Percentiles rank a stretch among this genome's conserved stretches.
Evolutionary conservation across 2,797 vertebrate genomes (phyloP).

Genomic region (Galaxias olidus): DNA sequence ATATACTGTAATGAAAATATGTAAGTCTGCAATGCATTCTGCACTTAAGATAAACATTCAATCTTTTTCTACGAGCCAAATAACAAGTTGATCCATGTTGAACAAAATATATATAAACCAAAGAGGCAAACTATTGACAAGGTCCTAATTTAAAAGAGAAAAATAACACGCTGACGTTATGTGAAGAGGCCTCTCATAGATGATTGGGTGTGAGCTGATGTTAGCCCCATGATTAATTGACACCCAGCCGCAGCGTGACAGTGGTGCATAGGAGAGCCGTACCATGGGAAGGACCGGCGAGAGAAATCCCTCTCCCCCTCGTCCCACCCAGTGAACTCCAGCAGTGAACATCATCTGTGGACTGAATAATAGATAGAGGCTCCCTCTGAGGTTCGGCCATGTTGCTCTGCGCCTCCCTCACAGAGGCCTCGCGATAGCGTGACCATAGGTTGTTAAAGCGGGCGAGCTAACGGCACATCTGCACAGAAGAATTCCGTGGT

Average conservation of each 20-base stretch:
- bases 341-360: conserved; percentile 27
- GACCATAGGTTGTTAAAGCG: too few species aligned
- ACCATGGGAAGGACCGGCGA: conserved; percentile 15
- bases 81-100: too few species aligned
- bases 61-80: too few species aligned
- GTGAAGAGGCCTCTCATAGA: not conserved
- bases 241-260: conserved; percentile 27
- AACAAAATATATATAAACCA: too few species aligned
- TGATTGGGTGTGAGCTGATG: conserved; percentile 40
- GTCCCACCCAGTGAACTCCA: conserved; percentile 17
- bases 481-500: too few species aligned
- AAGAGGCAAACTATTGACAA: too few species aligned
- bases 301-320: conserved; percentile 1
- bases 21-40: too few species aligned
- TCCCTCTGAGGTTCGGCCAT: not conserved
- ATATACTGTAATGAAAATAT: too few species aligned
- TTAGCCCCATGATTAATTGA: conserved; percentile 33
- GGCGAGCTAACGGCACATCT: too few species aligned
- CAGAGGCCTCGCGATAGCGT: not conserved
- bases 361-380: conserved; percentile 23
- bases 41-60: too few species aligned
- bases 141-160: too few species aligned
- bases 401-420: not conserved
- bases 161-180: too few species aligned
- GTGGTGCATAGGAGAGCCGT: conserved; percentile 4